phyloP scores from a whole-genome alignment of 2,113 vertebrate species.

The Pygathrix nemaeus region DNA sequence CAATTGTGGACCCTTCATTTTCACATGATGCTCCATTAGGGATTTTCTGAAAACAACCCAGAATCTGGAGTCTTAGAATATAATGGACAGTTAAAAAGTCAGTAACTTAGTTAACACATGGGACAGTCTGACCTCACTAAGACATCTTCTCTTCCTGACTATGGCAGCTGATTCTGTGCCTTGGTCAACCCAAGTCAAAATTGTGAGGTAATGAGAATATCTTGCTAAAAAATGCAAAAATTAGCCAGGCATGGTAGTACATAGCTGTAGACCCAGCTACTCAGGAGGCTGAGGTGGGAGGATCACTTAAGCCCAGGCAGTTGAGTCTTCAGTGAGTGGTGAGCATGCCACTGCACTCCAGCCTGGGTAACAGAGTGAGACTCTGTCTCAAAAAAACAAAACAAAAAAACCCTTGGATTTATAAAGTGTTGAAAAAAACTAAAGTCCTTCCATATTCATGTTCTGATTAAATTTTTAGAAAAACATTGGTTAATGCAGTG shows the following conservation, averaged over 20 bases:
- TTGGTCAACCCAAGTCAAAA: not conserved
- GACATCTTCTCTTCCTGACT: not conserved
- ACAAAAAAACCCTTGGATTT: not conserved
- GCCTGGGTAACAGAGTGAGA: too few relatives aligned
- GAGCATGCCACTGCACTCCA: too few relatives aligned
- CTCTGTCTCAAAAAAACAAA: too few relatives aligned
- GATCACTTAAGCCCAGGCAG: too few relatives aligned
- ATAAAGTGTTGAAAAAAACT: not conserved
- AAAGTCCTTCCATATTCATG: not conserved
- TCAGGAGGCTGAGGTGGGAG: too few relatives aligned
- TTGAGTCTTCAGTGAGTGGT: too few relatives aligned
- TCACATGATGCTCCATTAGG: not conserved
- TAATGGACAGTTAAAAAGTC: not conserved
- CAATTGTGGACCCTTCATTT: not conserved
- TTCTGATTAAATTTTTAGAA: slow-evolving; percentile 12
- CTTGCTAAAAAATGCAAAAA: too few relatives aligned
- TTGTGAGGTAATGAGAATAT: not conserved
- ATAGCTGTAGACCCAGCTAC: too few relatives aligned
- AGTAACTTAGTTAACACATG: not conserved
- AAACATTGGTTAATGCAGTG: not conserved
- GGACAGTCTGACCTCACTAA: not conserved
- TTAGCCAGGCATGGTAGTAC: too few relatives aligned
- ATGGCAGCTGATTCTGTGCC: not conserved
- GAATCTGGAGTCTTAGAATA: slow-evolving; percentile 19
- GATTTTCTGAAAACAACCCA: not conserved